Evolutionary conservation across 2,888 invertebrate species (phyloP).

Genomic region (Aproaerema taeniolella): DNA sequence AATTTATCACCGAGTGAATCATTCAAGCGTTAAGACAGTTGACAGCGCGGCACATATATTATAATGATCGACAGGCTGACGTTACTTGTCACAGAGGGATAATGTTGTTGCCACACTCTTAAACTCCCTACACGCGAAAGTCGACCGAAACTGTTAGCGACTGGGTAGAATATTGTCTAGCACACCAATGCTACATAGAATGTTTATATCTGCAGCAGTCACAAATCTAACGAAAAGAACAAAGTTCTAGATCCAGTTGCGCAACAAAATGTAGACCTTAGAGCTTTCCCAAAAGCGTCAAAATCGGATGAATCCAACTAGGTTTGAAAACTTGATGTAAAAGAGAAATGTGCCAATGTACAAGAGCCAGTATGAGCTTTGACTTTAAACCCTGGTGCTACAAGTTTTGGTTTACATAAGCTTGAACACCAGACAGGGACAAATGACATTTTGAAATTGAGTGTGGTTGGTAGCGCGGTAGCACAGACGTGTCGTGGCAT

Average conservation of each 20-base stretch:
- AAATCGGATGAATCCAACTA: conserved; percentile 33
- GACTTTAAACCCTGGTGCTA: conserved; percentile 21
- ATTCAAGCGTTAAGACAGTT: conserved; percentile 74
- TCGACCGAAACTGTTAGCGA: too few relatives aligned
- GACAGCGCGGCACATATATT: conserved; percentile 75
- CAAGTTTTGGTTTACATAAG: conserved; percentile 26
- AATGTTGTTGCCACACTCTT: conserved; percentile 68
- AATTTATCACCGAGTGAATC: conserved; percentile 77
- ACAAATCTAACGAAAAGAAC: conserved; percentile 68
- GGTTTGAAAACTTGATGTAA: conserved; percentile 47
- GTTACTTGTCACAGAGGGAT: conserved; percentile 73
- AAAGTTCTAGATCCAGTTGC: conserved; percentile 47
- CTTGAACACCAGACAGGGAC: conserved; percentile 23
- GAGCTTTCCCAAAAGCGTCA: conserved; percentile 33
- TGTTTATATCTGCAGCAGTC: too few relatives aligned
- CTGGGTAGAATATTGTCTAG: too few relatives aligned
- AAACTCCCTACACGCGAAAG: conserved; percentile 6
- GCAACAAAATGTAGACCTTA: conserved; percentile 45
- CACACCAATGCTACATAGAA: too few relatives aligned
- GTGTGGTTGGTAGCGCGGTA: conserved; percentile 57
- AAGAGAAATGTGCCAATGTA: conserved; percentile 51
- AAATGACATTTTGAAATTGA: conserved; percentile 38
- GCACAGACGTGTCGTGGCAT: conserved; percentile 74
- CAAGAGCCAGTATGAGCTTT: conserved; percentile 18
- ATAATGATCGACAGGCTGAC: conserved; percentile 76